Base-by-base conservation (phyloP, 2,888 invertebrate genomes). In the Andricus curvator region DNA sequence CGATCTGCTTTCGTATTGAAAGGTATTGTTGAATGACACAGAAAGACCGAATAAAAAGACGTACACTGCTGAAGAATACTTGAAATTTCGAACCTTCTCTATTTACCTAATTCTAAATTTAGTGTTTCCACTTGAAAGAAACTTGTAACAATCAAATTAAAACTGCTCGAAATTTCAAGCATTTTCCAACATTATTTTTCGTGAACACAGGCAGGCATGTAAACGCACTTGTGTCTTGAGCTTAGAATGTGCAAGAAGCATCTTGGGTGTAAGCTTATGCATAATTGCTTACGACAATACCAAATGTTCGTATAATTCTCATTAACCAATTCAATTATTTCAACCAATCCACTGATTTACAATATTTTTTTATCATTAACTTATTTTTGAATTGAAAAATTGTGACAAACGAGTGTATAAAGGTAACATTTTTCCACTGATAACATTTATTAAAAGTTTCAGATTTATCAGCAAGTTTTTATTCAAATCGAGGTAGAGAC, bases 1-100 rank as follows among this genome's bases (percentile, higher is more conserved):
- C 74, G n/a, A 74, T 56, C 33, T 74, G 74, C 74, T 74, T 74
- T 74, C 56, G 33, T 74, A 74, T 74, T 74, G 74, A 74, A 56
- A 56, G 56, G 33, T 33, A 74, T 56, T 74, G 56, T 74, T 74
- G 74, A n/a, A 33, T 74, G 74, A 56, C n/a, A 74, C 74, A 74
- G 37, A 33, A 56, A 56, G 56, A 74, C 56, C 33, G 37, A 74
- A 74, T 56, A 33, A 33, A 74, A 33, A 56, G 11, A 13, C 25
- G 6, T 25, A 22, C 5, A 15, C 25, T 62, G 25, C 22, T 56
- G n/a, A 11, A 1, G n/a, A 56, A 56, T 56, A 9, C 56, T 56
- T 56, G n/a, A n/a, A 56, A 56, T 56, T n/a, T 11, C n/a, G n/a
- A 56, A 56, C 11, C n/a, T 56, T 17, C 1, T 48, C 17, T 5